Percentiles rank a stretch among this genome's conserved stretches.
phyloP scores from a whole-genome alignment of 2,888 invertebrate genomes.

The Aleiodes testaceus region DNA sequence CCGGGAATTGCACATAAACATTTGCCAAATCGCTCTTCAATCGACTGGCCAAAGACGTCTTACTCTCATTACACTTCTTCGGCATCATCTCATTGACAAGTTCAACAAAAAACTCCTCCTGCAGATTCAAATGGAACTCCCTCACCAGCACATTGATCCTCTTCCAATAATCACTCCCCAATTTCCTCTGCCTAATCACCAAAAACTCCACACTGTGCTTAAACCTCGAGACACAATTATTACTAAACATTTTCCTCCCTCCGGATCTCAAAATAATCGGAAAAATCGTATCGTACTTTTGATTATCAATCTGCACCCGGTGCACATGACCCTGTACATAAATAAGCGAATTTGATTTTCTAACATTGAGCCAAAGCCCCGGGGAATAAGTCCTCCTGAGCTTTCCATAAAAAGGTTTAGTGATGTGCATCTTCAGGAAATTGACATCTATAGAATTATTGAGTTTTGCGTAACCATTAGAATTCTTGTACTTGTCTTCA shows the following conservation, averaged over 20 bases:
- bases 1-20: constrained; percentile 56
- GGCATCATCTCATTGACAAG: constrained; percentile 61
- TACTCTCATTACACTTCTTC: constrained; percentile 58
- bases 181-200: constrained; percentile 63
- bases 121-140: constrained; percentile 64
- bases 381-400: constrained; percentile 83
- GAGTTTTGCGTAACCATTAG: constrained; percentile 81
- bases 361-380: constrained; percentile 82
- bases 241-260: constrained; percentile 69
- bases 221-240: constrained; percentile 59
- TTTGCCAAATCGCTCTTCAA: constrained; percentile 63
- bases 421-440: constrained; percentile 89
- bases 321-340: constrained; percentile 82
- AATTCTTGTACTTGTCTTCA: constrained; percentile 84
- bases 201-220: constrained; percentile 65
- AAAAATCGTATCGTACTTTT: constrained; percentile 81
- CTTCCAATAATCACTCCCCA: constrained; percentile 63
- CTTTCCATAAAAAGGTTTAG: constrained; percentile 88
- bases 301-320: constrained; percentile 84
- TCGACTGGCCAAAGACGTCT: constrained; percentile 65
- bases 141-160: constrained; percentile 61
- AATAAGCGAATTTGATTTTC: constrained; percentile 81
- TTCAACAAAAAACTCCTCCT: constrained; percentile 64
- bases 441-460: constrained; percentile 85
- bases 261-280: constrained; percentile 80